Evolutionary conservation across 2,888 invertebrate species (phyloP).

Genomic region (Opisthograptis luteolata): DNA sequence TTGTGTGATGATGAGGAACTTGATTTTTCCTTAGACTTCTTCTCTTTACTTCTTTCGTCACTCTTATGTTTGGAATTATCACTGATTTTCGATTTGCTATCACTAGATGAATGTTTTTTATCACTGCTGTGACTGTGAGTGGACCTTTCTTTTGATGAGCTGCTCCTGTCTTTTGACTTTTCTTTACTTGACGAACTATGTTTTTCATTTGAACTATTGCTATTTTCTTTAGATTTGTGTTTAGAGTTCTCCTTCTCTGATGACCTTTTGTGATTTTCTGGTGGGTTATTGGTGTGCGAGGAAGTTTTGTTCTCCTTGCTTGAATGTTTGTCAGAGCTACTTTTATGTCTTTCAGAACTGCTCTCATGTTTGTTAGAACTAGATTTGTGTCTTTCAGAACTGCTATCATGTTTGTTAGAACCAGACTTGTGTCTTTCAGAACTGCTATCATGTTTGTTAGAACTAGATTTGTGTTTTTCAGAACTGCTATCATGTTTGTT

Average conservation of each 20-base stretch:
- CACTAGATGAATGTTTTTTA: conserved; percentile 64
- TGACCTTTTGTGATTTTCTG: conserved; percentile 49
- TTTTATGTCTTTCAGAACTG: conserved; percentile 51
- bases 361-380: too few relatives aligned
- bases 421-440: conserved; percentile 52
- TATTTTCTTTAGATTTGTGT: conserved; percentile 61
- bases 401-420: conserved; percentile 54
- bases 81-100: conserved; percentile 58
- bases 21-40: conserved; percentile 65
- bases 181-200: conserved; percentile 69
- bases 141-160: conserved; percentile 70
- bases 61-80: conserved; percentile 49
- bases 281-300: conserved; percentile 42
- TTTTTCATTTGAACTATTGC: conserved; percentile 66
- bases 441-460: conserved; percentile 53
- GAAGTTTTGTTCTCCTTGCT: conserved; percentile 54
- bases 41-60: conserved; percentile 54
- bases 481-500: conserved; percentile 47
- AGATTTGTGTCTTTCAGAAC: too few relatives aligned
- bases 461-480: conserved; percentile 51
- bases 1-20: conserved; percentile 66
- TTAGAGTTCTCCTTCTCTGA: conserved; percentile 57
- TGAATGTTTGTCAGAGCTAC: conserved; percentile 42
- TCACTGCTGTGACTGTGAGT: conserved; percentile 66
- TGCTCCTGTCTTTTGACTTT: conserved; percentile 64